Conservation (phyloP, 2,797 vertebrate genomes). For the Austrolebias charrua region DNA sequence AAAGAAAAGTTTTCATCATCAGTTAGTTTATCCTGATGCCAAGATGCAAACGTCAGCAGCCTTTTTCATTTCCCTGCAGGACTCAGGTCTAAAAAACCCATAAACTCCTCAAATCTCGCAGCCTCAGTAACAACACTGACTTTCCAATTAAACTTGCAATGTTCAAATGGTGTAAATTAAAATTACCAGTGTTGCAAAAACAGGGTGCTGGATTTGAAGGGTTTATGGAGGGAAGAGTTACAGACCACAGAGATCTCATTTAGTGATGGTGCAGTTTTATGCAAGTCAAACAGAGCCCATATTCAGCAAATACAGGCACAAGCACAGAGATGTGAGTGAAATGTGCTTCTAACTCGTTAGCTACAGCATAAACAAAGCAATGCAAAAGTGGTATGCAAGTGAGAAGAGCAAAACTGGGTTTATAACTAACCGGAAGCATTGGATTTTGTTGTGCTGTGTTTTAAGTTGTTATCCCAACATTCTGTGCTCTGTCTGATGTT, state of each 20-base stretch:
- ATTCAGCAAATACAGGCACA: constrained; percentile 29
- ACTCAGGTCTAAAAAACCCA: constrained; percentile 22
- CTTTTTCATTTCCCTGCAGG: constrained; percentile 27
- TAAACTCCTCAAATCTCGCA: constrained; percentile 60
- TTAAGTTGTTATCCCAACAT: neutral
- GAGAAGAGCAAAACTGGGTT: neutral
- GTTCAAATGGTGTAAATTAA: neutral
- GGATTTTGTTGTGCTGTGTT: neutral
- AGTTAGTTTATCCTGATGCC: constrained; percentile 70
- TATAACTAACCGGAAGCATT: neutral
- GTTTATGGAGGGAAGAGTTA: constrained; percentile 21
- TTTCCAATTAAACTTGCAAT: constrained; percentile 2
- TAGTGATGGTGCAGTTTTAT: constrained; percentile 51
- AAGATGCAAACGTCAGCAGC: constrained; percentile 55
- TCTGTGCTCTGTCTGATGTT: neutral
- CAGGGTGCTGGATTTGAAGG: constrained; percentile 55
- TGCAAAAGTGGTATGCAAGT: constrained; percentile 12
- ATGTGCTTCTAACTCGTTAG: neutral
- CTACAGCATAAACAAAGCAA: constrained; percentile 21
- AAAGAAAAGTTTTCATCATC: constrained; percentile 51
- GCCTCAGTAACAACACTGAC: constrained; percentile 2
- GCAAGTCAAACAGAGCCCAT: constrained; percentile 35
- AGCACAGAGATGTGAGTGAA: constrained; percentile 14
- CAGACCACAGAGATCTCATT: constrained; percentile 22
- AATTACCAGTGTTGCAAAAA: neutral